Conservation (phyloP, 2,113 vertebrate species). For the Chaetodon auriga region DNA sequence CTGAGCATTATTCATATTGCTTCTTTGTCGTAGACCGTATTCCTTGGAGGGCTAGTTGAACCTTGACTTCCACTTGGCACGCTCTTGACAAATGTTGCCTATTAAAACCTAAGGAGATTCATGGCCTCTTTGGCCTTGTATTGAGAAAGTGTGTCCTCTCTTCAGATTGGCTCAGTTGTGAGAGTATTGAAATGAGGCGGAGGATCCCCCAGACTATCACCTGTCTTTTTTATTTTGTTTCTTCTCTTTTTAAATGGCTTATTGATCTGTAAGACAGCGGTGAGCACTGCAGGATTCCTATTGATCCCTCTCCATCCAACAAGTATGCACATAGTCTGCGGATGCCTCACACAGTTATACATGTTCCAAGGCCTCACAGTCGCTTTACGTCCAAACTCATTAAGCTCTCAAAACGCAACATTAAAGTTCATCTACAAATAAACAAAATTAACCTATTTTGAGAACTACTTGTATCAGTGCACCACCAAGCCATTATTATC, state of each 20-base stretch:
- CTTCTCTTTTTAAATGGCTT: conserved; percentile 69
- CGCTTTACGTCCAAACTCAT: conserved; percentile 11
- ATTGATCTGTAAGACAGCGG: conserved; percentile 72
- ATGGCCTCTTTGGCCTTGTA: conserved; percentile 32
- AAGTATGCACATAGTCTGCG: conserved; percentile 44
- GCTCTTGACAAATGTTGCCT: conserved; percentile 45
- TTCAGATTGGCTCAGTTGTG: conserved; percentile 53
- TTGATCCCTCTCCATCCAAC: conserved; percentile 53
- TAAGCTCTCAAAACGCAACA: neutral
- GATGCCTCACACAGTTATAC: conserved; percentile 16
- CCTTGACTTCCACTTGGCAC: conserved; percentile 44
- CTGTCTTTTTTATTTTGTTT: conserved; percentile 23
- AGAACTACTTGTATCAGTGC: neutral
- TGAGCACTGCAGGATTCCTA: conserved; percentile 62
- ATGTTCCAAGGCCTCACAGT: neutral
- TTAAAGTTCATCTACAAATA: neutral
- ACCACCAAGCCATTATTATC: neutral
- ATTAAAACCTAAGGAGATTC: conserved; percentile 51
- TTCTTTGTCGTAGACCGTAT: conserved; percentile 7
- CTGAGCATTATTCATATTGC: conserved; percentile 2
- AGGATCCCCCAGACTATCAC: conserved; percentile 54
- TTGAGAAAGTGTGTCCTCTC: conserved; percentile 57
- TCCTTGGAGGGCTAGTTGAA: conserved; percentile 25
- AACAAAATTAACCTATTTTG: neutral
- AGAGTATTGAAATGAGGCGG: conserved; percentile 57